Percentiles rank a stretch among this genome's conserved stretches.
phyloP scores from a whole-genome alignment of 1,140 invertebrate species.

The Pseudomyrmex flavicornis region DNA sequence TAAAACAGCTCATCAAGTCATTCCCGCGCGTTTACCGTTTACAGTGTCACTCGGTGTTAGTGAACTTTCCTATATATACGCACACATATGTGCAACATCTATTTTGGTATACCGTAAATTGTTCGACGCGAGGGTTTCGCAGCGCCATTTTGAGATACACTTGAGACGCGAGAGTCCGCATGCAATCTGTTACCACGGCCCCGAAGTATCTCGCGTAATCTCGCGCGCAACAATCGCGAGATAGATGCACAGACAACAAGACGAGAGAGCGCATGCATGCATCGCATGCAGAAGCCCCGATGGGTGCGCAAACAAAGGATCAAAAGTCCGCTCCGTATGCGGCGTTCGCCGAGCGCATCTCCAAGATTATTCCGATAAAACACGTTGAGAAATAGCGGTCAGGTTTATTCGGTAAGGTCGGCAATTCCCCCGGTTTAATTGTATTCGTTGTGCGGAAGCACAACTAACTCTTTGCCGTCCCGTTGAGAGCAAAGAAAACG shows the following conservation, averaged over 20 bases:
- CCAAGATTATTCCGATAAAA: constrained; percentile 31
- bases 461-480: background rate
- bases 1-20: too few species aligned
- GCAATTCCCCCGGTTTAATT: constrained; percentile 31
- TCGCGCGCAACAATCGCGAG: constrained; percentile 44
- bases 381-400: constrained; percentile 47
- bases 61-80: constrained; percentile 13
- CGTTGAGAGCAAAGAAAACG: background rate
- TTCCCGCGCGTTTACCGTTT: too few species aligned
- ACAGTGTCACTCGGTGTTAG: background rate
- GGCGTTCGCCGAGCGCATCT: constrained; percentile 3
- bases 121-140: constrained; percentile 23
- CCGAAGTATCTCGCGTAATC: constrained; percentile 48
- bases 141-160: constrained; percentile 15
- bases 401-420: constrained; percentile 38
- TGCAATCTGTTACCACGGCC: constrained; percentile 64
- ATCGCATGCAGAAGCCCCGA: constrained; percentile 31
- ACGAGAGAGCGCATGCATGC: background rate
- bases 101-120: background rate
- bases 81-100: background rate
- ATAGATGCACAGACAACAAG: constrained; percentile 48
- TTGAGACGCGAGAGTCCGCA: background rate
- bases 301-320: constrained; percentile 41
- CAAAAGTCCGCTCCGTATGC: constrained; percentile 11
- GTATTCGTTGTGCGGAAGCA: background rate